These are phyloP conservation scores for Apolygus lucorum DNA, from an alignment of 1,140 invertebrate species.

Conservation along the genomic window DNA sequence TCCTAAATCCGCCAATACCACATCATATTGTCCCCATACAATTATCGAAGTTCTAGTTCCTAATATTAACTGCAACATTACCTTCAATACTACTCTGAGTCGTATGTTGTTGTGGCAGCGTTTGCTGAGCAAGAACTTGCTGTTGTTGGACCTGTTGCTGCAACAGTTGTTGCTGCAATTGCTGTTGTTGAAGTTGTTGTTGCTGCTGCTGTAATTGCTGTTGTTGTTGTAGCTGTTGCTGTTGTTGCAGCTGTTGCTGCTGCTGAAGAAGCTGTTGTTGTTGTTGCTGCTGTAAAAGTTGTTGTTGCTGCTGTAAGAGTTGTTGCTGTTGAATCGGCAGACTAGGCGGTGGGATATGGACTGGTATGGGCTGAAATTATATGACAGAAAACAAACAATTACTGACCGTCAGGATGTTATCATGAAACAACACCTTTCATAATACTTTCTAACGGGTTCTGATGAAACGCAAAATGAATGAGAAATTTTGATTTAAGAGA, in stretches of 20 bases:
- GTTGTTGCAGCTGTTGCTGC: constrained; percentile 32
- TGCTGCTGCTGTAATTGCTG: constrained; percentile 26
- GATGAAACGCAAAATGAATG: no score
- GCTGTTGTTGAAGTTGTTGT: constrained; percentile 19
- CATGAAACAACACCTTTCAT: no score
- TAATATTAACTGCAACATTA: no score
- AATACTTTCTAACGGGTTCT: no score
- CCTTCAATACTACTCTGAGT: constrained; percentile 3
- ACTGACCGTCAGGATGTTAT: no score
- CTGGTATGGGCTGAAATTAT: not conserved
- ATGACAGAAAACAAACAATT: not conserved
- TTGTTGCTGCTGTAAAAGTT: no score
- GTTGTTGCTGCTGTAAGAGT: no score
- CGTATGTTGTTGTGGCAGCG: constrained; percentile 18
- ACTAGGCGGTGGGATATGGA: not conserved
- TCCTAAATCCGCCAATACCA: no score
- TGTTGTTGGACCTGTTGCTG: constrained; percentile 16
- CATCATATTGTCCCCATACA: no score
- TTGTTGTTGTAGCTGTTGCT: constrained; percentile 24
- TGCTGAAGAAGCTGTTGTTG: constrained; percentile 25
- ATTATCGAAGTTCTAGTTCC: no score
- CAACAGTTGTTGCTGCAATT: constrained; percentile 12
- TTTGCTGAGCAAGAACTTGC: constrained; percentile 13
- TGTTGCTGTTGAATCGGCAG: constrained; percentile 27
- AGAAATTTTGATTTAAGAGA: no score